These are phyloP conservation scores for Agrochola macilenta DNA, from an alignment of 2,888 invertebrate species.

Conservation along the genomic window DNA sequence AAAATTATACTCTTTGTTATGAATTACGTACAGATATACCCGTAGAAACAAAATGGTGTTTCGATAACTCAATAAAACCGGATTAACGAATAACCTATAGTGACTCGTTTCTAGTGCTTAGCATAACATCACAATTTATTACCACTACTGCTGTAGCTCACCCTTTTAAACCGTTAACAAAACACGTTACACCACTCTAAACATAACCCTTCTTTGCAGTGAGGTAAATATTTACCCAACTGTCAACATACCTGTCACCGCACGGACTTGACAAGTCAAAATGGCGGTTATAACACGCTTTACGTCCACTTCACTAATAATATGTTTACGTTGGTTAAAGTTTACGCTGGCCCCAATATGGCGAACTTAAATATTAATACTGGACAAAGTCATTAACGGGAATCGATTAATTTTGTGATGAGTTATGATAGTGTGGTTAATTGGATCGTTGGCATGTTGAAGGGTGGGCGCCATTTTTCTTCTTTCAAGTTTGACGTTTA, in stretches of 20 bases:
- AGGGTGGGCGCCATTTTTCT: constrained; percentile 26
- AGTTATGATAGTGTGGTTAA: constrained; percentile 52
- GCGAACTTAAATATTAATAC: constrained; percentile 59
- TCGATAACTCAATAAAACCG: background rate
- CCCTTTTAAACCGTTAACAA: constrained; percentile 22
- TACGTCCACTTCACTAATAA: constrained; percentile 44
- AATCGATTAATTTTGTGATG: constrained; percentile 52
- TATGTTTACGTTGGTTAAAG: constrained; percentile 52
- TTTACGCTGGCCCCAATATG: constrained; percentile 44
- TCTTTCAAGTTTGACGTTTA: constrained; percentile 10
- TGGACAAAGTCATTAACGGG: constrained; percentile 40
- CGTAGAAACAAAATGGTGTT: background rate
- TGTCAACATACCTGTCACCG: constrained; percentile 50
- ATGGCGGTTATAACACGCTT: constrained; percentile 36
- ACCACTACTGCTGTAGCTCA: background rate
- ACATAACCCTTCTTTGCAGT: constrained; percentile 6
- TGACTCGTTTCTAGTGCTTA: background rate
- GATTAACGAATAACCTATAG: background rate
- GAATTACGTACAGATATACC: too few relatives aligned
- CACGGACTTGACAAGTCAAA: constrained; percentile 38
- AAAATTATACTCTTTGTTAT: too few relatives aligned
- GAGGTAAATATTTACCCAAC: constrained; percentile 46
- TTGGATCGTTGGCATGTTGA: constrained; percentile 32
- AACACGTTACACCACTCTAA: constrained; percentile 19
- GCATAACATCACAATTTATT: constrained; percentile 15